Base-by-base conservation (phyloP, 30 jellyfish, hydroid and myxozoan species). In the Morbakka virulenta region DNA sequence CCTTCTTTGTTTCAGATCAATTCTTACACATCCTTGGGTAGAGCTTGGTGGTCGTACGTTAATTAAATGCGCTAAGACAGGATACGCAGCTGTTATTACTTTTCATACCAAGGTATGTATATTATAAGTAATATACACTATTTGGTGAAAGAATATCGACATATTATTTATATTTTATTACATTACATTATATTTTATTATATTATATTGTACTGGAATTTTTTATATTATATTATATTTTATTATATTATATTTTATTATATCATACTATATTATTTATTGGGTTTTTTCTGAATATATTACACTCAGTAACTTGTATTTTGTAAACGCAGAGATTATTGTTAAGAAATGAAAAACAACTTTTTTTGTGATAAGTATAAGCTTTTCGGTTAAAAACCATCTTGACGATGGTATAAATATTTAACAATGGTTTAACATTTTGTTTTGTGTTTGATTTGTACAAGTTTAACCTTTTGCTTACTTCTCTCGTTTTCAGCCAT, bases 11-110 rank as follows among this genome's bases (percentile, higher is more conserved):
- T 67, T 22, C 35, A 87, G 99, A 50, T 92, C 99, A 11, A 93
- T 93, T n/a, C 84, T 93, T 26, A 93, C 99, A 1, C 76, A 69
- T 35, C 99, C 99, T 0, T 93, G 99, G 99, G 75, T 93, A 24
- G 99, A 93, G 62, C 89, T 93, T 21, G 99, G 99, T 22, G 99
- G 99, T 1, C 85, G 96, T 23, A 86, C 97, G 21, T 31, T 72
- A 67, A 93, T 93, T 24, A 77, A 87, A 50, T 93, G 99, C 53
- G 91, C 96, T 3, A 77, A 87, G 61, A 32, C 99, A 3, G 99
- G 99, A 14, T 86, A 86, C 51, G 87, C 81, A 35, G 97, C 97
- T 26, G 80, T 78, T 0, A 63, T 93, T 48, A 25, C 73, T 17
- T 93, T 93, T 71, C 97, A 86, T 69, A 93, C 99, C 0, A 93